Evolutionary conservation across 2,888 invertebrate genomes (phyloP).

Genomic region (Marasmarcha lunaedactyla): DNA sequence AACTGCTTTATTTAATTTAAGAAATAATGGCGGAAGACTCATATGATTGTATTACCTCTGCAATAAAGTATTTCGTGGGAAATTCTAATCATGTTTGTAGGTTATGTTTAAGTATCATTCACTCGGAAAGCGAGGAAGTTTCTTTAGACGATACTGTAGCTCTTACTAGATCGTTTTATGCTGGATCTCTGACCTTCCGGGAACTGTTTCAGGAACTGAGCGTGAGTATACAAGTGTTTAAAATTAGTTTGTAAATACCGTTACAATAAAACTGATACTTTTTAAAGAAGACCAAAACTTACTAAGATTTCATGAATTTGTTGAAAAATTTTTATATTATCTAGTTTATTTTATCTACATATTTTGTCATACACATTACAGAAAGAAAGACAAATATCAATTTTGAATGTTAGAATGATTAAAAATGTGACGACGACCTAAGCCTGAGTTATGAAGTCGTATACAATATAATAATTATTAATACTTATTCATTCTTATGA

Average conservation of each 20-base stretch:
- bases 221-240: conserved; percentile 25
- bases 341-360: no score
- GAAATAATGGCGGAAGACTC: background rate
- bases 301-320: no score
- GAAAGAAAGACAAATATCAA: no score
- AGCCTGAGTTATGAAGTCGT: no score
- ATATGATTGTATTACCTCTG: conserved; percentile 16
- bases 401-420: no score
- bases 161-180: conserved; percentile 27
- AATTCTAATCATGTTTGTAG: conserved; percentile 40
- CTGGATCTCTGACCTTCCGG: conserved; percentile 28
- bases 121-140: conserved; percentile 25
- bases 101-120: conserved; percentile 42
- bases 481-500: no score
- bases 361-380: no score
- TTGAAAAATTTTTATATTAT: no score
- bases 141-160: conserved; percentile 27
- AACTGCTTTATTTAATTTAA: no score
- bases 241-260: background rate
- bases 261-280: no score
- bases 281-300: background rate
- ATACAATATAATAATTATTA: no score
- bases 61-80: conserved; percentile 33
- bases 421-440: no score
- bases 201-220: conserved; percentile 37